Evolutionary conservation across 1,140 invertebrate species (phyloP).

Genomic region (Chymomyza costata): DNA sequence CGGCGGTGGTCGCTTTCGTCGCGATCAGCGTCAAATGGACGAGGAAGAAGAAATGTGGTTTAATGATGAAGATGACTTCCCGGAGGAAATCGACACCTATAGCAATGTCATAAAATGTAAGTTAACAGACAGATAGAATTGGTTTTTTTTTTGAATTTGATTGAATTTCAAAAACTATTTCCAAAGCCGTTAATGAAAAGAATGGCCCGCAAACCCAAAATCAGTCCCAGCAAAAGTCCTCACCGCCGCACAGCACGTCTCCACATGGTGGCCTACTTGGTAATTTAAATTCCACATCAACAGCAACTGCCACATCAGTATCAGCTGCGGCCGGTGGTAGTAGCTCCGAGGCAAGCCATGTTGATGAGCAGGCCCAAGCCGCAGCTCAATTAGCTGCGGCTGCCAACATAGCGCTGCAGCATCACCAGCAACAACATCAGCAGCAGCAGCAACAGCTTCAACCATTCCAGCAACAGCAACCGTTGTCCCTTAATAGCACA

Average conservation of each 20-base stretch:
- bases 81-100: constrained; percentile 80
- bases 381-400: constrained; percentile 57
- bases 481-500: constrained; percentile 47
- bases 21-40: constrained; percentile 93
- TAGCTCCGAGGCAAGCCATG: constrained; percentile 41
- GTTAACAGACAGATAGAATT: constrained; percentile 6
- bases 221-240: constrained; percentile 56
- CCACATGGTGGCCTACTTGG: constrained; percentile 50
- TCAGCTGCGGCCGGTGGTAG: constrained; percentile 43
- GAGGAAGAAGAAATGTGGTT: constrained; percentile 99
- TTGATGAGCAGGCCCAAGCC: constrained; percentile 53
- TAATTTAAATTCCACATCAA: constrained; percentile 60
- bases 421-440: constrained; percentile 32
- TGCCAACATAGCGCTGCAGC: constrained; percentile 61
- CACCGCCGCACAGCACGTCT: constrained; percentile 59
- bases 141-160: neutral
- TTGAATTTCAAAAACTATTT: constrained; percentile 3
- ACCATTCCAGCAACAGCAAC: constrained; percentile 52
- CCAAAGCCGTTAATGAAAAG: constrained; percentile 65
- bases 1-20: constrained; percentile 87
- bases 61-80: constrained; percentile 96
- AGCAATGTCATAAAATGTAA: constrained; percentile 76
- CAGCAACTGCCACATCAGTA: constrained; percentile 54
- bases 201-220: constrained; percentile 59
- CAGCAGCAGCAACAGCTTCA: constrained; percentile 55